Evolutionary conservation across 2,113 vertebrate genomes (phyloP), one percentile per base, ranked within the genome.

Genomic region (Vulpes lagopus): DNA sequence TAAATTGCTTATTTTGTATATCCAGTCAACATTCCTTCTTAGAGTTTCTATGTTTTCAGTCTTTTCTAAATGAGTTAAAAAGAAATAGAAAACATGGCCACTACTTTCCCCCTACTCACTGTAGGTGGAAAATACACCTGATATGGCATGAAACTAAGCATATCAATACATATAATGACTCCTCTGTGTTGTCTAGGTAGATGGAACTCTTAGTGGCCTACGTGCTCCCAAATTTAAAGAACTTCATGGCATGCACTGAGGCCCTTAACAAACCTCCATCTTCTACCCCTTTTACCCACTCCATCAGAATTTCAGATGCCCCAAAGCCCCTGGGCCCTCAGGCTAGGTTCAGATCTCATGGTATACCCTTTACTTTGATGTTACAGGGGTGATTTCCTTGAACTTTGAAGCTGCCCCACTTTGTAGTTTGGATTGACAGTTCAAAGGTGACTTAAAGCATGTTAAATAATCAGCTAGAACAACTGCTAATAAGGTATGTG

Each of bases 41-140:
- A 83, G 60, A 81, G 8, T 89, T 88, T 86, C 59, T 84, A 12
- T 1, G 35, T 38, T 74, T 92, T 62, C 30, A 38, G 5, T 12
- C 14, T 94, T 90, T 89, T 87, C 53, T 23, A 86, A 92, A 14
- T 38, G 27, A 55, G 38, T 89, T 78, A n/a, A 79, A 91, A 95
- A 90, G 14, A 81, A 94, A 83, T 10, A 73, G 30, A 87, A 76
- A 85, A 59, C 16, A 35, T 60, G 27, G 17, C 30, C 80, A 89
- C 20, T 89, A 25, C 88, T 74, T 87, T 95, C 8, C 19, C 17
- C 14, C 3, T 51, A 17, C 9, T 92, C 55, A 60, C 16, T 74
- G 17, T 30, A 35, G 3, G 15, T 90, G 10, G 17, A 90, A 95
- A 91, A 69, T 25, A 64, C 1, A 57, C 15, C 19, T 64, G 71